These are phyloP conservation scores for Ceraclea dissimilis DNA, from an alignment of 2,888 invertebrate genomes.

Conservation along the genomic window DNA sequence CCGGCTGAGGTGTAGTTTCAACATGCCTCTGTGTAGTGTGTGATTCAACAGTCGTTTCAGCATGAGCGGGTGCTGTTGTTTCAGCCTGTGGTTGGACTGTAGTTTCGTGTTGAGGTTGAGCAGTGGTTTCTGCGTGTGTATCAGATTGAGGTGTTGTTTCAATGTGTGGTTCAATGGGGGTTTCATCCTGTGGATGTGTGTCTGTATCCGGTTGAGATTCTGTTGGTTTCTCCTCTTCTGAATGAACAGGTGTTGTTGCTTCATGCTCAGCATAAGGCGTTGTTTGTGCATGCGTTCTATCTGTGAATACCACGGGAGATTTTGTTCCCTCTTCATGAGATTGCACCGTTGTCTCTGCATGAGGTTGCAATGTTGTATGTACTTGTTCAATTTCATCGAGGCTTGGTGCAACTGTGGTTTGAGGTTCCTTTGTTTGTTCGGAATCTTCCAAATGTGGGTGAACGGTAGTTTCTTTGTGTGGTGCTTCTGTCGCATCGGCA, in stretches of 20 bases:
- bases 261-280: not conserved
- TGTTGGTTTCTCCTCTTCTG: not conserved
- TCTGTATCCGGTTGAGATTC: not conserved
- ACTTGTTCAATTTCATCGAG: not conserved
- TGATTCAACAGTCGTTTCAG: not conserved
- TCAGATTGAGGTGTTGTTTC: not conserved
- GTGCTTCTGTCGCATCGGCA: conserved; percentile 14
- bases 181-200: not conserved
- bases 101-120: not conserved
- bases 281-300: not conserved
- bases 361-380: not conserved
- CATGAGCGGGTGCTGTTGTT: not conserved
- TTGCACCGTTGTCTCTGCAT: not conserved
- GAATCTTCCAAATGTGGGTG: conserved; percentile 14
- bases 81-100: not conserved
- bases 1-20: not conserved
- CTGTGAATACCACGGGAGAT: not conserved
- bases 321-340: not conserved
- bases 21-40: not conserved
- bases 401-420: conserved; percentile 3
- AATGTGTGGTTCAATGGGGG: not conserved
- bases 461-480: conserved; percentile 11
- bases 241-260: not conserved
- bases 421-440: not conserved
- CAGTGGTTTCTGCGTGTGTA: not conserved